phyloP scores from a whole-genome alignment of 1,140 invertebrate genomes.

The Thalassaphorura encarpata region DNA sequence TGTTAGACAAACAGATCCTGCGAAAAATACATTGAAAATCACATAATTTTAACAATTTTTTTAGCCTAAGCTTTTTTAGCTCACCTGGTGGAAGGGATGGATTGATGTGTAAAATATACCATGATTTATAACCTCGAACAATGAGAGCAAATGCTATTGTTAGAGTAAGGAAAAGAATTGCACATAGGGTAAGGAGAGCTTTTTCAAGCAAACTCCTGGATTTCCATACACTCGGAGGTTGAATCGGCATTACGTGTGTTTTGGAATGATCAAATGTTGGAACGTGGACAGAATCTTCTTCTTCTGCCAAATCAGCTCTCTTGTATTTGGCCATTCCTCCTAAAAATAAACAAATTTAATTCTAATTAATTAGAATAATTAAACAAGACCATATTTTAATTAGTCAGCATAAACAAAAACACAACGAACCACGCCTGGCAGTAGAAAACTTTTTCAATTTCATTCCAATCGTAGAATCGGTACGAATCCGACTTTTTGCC shows the following conservation, averaged over 20 bases:
- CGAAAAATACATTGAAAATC: background rate
- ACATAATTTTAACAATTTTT: too few species aligned
- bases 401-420: too few species aligned
- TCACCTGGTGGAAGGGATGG: too few species aligned
- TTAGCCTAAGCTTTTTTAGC: too few species aligned
- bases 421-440: too few species aligned
- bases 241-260: constrained; percentile 26
- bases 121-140: constrained; percentile 15
- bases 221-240: constrained; percentile 29
- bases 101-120: constrained; percentile 16
- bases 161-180: constrained; percentile 16
- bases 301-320: constrained; percentile 31
- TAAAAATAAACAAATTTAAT: too few species aligned
- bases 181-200: constrained; percentile 20
- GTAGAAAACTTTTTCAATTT: too few species aligned
- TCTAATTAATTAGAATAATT: background rate
- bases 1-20: constrained; percentile 18
- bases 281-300: constrained; percentile 31
- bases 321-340: constrained; percentile 32
- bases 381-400: too few species aligned
- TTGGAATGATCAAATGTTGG: constrained; percentile 12
- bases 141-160: constrained; percentile 12
- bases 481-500: too few species aligned
- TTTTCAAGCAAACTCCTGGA: constrained; percentile 27
- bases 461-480: too few species aligned